Evolutionary conservation across 2,797 vertebrate genomes (phyloP).

Genomic region (Anguilla marmorata): DNA sequence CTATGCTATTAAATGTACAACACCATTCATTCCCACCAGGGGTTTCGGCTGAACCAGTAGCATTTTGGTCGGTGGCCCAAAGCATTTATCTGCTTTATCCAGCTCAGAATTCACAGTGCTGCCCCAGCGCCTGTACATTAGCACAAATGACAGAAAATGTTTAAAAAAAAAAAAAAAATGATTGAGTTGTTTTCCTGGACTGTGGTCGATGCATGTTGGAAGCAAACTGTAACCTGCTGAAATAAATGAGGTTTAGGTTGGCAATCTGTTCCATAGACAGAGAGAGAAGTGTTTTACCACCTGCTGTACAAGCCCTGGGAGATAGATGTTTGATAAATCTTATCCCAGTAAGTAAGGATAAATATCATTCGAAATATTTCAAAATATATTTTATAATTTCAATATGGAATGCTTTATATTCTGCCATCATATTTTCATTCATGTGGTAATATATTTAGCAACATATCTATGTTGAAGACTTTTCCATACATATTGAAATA

Average conservation of each 20-base stretch:
- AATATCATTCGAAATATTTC: neutral
- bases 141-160: no score
- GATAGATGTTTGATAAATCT: neutral
- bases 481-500: neutral
- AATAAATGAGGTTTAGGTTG: neutral
- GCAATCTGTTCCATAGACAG: neutral
- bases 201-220: neutral
- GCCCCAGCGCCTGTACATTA: no score
- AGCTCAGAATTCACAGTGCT: neutral
- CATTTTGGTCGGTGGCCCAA: neutral
- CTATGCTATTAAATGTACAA: neutral
- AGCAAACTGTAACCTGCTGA: neutral
- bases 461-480: neutral
- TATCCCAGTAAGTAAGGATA: neutral
- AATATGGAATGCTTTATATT: neutral
- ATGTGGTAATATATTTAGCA: slow-evolving; percentile 5
- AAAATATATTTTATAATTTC: neutral
- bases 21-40: neutral
- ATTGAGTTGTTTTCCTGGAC: neutral
- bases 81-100: neutral
- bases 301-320: neutral
- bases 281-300: neutral
- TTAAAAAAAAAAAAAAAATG: neutral
- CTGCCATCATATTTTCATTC: neutral
- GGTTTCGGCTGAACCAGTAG: neutral